A percentile compares a stretch with the other conserved stretches of the same genome.
phyloP scores from a whole-genome alignment of 2,797 vertebrate genomes.

The Cyprinella venusta region DNA sequence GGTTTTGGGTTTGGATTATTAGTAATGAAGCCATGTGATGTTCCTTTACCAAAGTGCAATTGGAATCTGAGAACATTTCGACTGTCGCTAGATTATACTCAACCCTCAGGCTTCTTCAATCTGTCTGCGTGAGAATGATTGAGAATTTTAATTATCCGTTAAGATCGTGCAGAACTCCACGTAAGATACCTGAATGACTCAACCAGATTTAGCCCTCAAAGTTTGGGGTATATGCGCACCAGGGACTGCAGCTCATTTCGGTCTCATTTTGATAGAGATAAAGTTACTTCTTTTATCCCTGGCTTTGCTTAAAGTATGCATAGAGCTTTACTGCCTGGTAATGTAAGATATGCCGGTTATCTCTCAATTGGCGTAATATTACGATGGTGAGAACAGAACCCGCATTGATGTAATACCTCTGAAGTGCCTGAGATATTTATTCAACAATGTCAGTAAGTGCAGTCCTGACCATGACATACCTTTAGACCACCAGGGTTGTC shows the following conservation, averaged over 20 bases:
- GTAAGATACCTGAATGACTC: conserved; percentile 25
- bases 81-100: conserved; percentile 33
- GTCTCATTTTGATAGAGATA: conserved; percentile 38
- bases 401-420: neutral
- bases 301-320: conserved; percentile 4
- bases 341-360: conserved; percentile 38
- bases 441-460: neutral
- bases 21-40: conserved; percentile 2
- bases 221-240: neutral
- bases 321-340: conserved; percentile 17
- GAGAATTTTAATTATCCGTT: conserved; percentile 40
- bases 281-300: conserved; percentile 46
- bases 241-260: neutral
- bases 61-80: conserved; percentile 8
- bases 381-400: conserved; percentile 13
- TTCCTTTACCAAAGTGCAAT: neutral
- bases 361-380: conserved; percentile 5
- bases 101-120: conserved; percentile 31
- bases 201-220: neutral
- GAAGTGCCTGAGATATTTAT: neutral
- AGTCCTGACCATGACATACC: neutral
- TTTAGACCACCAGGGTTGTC: neutral
- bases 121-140: conserved; percentile 32
- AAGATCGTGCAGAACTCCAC: conserved; percentile 11
- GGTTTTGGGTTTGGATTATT: conserved; percentile 14